Percentiles rank a stretch among this genome's conserved stretches.
phyloP scores from a whole-genome alignment of 2,113 vertebrate species.

The Corapipo altera region DNA sequence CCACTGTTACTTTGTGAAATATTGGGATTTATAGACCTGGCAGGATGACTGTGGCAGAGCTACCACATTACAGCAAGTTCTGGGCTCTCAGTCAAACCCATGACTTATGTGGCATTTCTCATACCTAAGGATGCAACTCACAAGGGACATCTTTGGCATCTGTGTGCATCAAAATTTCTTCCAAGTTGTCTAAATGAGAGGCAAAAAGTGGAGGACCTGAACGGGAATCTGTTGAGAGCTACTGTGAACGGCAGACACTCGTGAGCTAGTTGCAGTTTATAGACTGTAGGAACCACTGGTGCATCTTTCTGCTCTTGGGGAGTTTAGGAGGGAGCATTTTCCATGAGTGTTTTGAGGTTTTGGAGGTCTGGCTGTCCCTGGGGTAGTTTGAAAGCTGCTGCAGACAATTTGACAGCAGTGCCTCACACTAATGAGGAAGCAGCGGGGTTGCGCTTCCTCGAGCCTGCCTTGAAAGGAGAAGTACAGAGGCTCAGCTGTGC shows the following conservation, averaged over 20 bases:
- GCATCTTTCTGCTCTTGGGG: background rate
- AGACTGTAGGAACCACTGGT: background rate
- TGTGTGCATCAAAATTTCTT: background rate
- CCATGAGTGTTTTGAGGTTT: background rate
- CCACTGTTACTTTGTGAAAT: background rate
- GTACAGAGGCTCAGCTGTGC: background rate
- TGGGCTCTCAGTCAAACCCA: background rate
- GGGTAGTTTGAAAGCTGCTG: background rate
- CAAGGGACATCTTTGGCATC: background rate
- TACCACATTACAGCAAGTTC: background rate
- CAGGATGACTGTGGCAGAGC: background rate
- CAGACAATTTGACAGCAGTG: background rate
- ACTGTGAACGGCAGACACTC: background rate
- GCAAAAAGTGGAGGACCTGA: background rate
- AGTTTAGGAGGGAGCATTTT: background rate
- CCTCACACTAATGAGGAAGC: background rate
- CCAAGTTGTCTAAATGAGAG: background rate
- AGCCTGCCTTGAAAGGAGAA: background rate
- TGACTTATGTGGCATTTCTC: background rate
- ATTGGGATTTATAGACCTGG: background rate
- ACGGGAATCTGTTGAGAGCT: background rate
- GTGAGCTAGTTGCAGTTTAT: background rate
- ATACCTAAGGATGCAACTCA: background rate
- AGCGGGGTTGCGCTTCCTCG: background rate
- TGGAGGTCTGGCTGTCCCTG: background rate